Evolutionary conservation across 2,113 vertebrate genomes (phyloP), one percentile per base, ranked within the genome.

Genomic region (Oostethus manadensis): DNA sequence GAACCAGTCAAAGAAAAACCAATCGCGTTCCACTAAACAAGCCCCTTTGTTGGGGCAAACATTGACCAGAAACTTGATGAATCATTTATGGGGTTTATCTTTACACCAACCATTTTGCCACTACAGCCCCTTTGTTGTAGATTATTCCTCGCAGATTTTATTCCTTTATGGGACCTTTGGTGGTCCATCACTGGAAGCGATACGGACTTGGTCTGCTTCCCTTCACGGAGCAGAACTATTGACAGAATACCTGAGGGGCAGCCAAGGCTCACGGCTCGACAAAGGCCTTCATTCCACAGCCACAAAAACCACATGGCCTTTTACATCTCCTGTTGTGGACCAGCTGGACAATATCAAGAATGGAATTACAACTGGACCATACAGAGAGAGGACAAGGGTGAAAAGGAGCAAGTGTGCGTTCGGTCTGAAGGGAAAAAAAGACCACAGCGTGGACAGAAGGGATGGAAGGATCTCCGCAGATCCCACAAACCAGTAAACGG

Each of bases 41-140:
- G 63, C 70, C 51, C 64, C 65, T 76, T 79, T 76, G 69, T 64
- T 70, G 80, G 77, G 79, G 81, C 64, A 81, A 82, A 86, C 68
- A 81, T 78, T 82, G 76, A 84, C 77, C 71, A 78, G 67, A 69
- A 76, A 69, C 62, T 70, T 64, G 73, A 80, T 83, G 71, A 85
- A 83, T 85, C 74, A 80, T 84, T 84, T 58, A 74, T 53, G 73
- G 76, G 76, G 81, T 79, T 79, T 80, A 76, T 70, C 65, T 75
- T 68, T 70, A 79, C 66, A 62, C 61, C 53, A 56, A 61, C 76
- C 78, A 63, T 76, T 74, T 80, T 80, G 75, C 78, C 82, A 81
- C 82, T 77, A 76, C 67, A 75, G 63, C 56, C 64, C 65, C 62
- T 29, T 62, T 60, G 70, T 71, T 68, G 75, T 64, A 73, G 57